phyloP scores from a whole-genome alignment of 2,113 vertebrate species.

The Psettodes erumei region DNA sequence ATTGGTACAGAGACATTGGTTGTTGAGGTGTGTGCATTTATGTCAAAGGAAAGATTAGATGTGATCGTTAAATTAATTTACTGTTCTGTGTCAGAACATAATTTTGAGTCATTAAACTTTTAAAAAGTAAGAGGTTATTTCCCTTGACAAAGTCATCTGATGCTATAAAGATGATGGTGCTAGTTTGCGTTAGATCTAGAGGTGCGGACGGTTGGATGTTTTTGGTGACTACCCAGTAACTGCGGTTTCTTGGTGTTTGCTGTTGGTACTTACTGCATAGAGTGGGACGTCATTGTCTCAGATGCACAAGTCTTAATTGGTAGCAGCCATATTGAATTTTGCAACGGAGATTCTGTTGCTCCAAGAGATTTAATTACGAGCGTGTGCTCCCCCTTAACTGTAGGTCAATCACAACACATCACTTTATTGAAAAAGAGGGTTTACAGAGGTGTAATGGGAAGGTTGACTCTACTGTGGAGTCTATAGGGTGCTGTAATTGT shows the following conservation, averaged over 20 bases:
- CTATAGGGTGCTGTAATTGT: conserved; percentile 20
- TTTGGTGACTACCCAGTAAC: conserved; percentile 40
- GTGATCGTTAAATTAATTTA: conserved; percentile 75
- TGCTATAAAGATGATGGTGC: conserved; percentile 57
- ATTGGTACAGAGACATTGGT: conserved; percentile 48
- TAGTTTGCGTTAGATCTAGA: conserved; percentile 41
- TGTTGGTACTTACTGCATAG: conserved; percentile 66
- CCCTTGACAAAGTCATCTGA: conserved; percentile 64
- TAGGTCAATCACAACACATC: conserved; percentile 30
- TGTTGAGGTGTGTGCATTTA: conserved; percentile 51
- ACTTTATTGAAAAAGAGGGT: conserved; percentile 30
- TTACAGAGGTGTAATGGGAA: conserved; percentile 23
- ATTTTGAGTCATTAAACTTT: conserved; percentile 76
- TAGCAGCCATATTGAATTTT: conserved; percentile 66
- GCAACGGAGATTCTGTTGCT: conserved; percentile 55
- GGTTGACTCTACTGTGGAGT: conserved; percentile 24
- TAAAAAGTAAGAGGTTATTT: conserved; percentile 73
- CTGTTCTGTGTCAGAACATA: conserved; percentile 88
- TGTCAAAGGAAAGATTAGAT: conserved; percentile 71
- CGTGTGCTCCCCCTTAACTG: conserved; percentile 32
- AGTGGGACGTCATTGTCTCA: conserved; percentile 62
- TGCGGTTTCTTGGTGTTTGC: conserved; percentile 33
- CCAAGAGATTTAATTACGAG: conserved; percentile 50
- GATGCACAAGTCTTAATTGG: conserved; percentile 68
- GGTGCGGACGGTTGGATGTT: conserved; percentile 20